Base-by-base conservation (phyloP, 2,113 vertebrate species). In the Pomatorhinus ruficollis region DNA sequence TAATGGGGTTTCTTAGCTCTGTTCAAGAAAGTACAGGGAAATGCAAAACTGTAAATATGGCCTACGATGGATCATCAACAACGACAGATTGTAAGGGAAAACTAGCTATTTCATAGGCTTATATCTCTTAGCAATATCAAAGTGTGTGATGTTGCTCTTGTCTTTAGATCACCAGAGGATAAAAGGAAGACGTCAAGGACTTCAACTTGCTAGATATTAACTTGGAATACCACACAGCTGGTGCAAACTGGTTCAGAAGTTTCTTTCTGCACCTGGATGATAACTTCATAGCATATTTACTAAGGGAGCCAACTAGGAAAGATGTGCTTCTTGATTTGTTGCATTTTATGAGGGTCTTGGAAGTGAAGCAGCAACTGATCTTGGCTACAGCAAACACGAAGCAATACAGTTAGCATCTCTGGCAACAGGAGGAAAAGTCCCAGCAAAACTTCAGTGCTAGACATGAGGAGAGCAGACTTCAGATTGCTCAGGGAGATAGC, bases 381-480 rank as follows among this genome's bases (percentile, higher is more conserved):
- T 60, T 59, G 31, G 13, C 24, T n/a, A n/a, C 12, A 25, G 30
- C 30, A 87, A 70, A n/a, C 12, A 30, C 17, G 16, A 54, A 63
- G 47, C 40, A 54, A n/a, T 53, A 20, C 17, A 61, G 28, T n/a
- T 54, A 70, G 74, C 45, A n/a, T 63, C 10, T 25, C 15, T 47
- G n/a, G 7, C 0, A 1, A 23, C 5, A 24, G 23, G 2, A 63
- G 12, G 9, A 20, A 61, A 70, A 54, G 12, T 54, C 23, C 12
- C 11, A 28, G 19, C 8, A 40, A 54, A 87, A 63, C 15, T 20
- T 87, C 33, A 40, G 4, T 45, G 15, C 23, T 53, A 27, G 6
- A 45, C 7, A 39, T 16, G 15, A 60, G 39, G 23, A 45, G 15
- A 53, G 23, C 10, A 78, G 28, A n/a, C 12, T 39, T 39, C 28